Evolutionary conservation across 2,888 invertebrate genomes (phyloP), one percentile per base, ranked within the genome.

Genomic region (Dioctria rufipes): DNA sequence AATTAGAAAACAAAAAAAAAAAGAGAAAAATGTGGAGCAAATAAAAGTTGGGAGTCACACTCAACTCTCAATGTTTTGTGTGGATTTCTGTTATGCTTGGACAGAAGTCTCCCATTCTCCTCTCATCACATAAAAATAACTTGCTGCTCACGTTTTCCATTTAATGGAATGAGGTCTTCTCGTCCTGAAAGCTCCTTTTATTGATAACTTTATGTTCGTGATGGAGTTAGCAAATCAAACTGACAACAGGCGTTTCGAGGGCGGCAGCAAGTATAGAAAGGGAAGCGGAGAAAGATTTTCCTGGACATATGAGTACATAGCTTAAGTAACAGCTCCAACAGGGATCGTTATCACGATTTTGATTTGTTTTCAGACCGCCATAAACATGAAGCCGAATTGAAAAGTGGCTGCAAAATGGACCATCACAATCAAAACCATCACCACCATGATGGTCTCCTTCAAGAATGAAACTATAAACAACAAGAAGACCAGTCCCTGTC

Each of bases 311-410:
- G 58, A 25, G 43, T 54, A 39, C 4, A 37, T 5, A 3, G 58
- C 9, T 8, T 13, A n/a, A 58, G 42, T 54, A 54, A 54, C 54
- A 54, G 25, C 58, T 58, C 42, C 54, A 54, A 54, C 11, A 54
- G 5, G 73, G 73, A 73, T 58, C 73, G 60, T 73, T 73, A 73
- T 58, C 73, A 73, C 77, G 63, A 77, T 77, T 25, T 77, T 77
- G 77, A 77, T 77, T 77, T 77, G 63, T 77, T 77, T 39, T 77
- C 51, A 63, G 63, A 49, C 63, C 77, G 63, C 77, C 46, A 77
- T 77, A 77, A 77, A 77, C 63, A 77, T 63, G 46, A 77, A 49
- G 39, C 77, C 37, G 77, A 77, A 77, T 77, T 77, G 77, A 77
- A 77, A 77, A 61, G 77, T 63, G 49, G 37, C 77, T 11, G 5